phyloP scores from a whole-genome alignment of 37 sponge, comb jelly and placozoan genomes.

The Hexactinellida sp. region DNA sequence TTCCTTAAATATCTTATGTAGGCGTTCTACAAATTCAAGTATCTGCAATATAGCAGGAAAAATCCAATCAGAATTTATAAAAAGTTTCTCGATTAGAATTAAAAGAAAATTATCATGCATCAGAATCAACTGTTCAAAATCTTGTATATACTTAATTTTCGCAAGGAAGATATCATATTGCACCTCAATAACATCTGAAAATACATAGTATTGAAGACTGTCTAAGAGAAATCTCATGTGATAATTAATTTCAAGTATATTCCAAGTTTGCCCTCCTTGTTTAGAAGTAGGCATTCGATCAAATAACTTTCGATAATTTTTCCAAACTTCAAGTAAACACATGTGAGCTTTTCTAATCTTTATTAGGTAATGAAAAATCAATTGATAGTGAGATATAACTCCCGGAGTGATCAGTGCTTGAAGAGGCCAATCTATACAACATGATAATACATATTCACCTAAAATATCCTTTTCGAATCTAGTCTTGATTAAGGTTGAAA shows the following conservation, averaged over 20 bases:
- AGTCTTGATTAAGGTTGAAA: neutral
- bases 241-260: neutral
- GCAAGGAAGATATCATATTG: neutral
- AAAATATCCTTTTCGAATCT: neutral
- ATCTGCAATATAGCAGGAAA: neutral
- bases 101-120: neutral
- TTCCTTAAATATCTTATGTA: neutral
- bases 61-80: neutral
- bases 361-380: neutral
- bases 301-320: neutral
- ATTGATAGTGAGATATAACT: neutral
- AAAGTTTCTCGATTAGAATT: neutral
- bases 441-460: neutral
- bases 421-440: neutral
- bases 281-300: neutral
- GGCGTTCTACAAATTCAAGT: slow-evolving; percentile 11
- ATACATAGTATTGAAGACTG: slow-evolving; percentile 2
- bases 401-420: neutral
- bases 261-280: neutral
- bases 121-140: neutral
- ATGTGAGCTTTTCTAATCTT: neutral
- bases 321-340: slow-evolving; percentile 14
- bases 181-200: neutral
- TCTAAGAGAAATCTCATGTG: neutral
- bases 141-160: neutral